Base-by-base conservation (phyloP, 2,888 invertebrate genomes). In the Aphidius colemani region DNA sequence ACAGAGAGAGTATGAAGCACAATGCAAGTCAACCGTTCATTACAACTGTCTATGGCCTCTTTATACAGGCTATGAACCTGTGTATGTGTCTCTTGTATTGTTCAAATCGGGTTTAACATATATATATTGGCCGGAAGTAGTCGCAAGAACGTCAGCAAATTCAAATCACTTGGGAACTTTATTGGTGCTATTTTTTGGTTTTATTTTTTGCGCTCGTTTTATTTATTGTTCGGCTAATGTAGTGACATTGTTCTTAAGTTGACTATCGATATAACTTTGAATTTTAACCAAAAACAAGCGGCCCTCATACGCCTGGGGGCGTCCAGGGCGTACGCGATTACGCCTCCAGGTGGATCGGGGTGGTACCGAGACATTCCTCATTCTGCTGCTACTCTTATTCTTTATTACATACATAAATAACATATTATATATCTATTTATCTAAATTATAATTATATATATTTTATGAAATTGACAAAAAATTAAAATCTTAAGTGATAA, bases 291-390 rank as follows among this genome's bases (percentile, higher is more conserved):
- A 66, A 70, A 69, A 69, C 71, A 74, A 71, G 71, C 78, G 72
- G 75, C 78, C 79, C 79, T 74, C 72, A 75, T 79, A 78, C 79
- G 81, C 81, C 79, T 69, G 80, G 72, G 76, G 82, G 79, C 78
- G 81, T 79, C 79, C 53, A 69, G 76, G 81, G 81, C 81, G 81
- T 76, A 78, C 73, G 80, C 75, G 75, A 81, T 78, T 79, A 78
- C 80, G 81, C 82, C 82, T 74, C 78, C 81, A 80, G 80, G 81
- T 81, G 80, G 81, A 74, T 76, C 78, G 73, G 79, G 78, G 81
- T 78, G 80, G 77, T 74, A 74, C 78, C 75, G 71, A 63, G 70
- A 70, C 75, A 76, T 77, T 76, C 75, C 72, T 77, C 75, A 76
- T 75, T 73, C 75, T 65, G 60, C 68, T 60, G 49, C 60, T 61